Percentiles rank a stretch among this genome's conserved stretches.
Evolutionary conservation across 1,140 invertebrate species (phyloP).

Genomic region (Apis mellifera): Amel_HAv3.1 CM009940.2:3577001-3577500

Average conservation of each 20-base stretch:
- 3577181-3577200: conserved; percentile 51
- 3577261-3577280: neutral
- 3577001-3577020: neutral
- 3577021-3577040: neutral
- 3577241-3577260: neutral
- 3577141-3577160: conserved; percentile 43
- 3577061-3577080: neutral
- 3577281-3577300: neutral
- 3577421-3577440: neutral
- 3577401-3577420: conserved; percentile 38
- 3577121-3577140: neutral
- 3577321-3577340: conserved; percentile 58
- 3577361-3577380: conserved; percentile 71
- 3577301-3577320: neutral
- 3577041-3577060: neutral
- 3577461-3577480: conserved; percentile 6
- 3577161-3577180: neutral
- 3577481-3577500: conserved; percentile 32
- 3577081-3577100: neutral
- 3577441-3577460: neutral
- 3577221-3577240: neutral
- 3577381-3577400: conserved; percentile 65
- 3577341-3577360: conserved; percentile 59
- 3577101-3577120: neutral
- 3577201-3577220: conserved; percentile 66